Percentiles rank a stretch among this genome's conserved stretches.
phyloP scores from a whole-genome alignment of 2,888 invertebrate genomes.

The Dryomyza anilis region DNA sequence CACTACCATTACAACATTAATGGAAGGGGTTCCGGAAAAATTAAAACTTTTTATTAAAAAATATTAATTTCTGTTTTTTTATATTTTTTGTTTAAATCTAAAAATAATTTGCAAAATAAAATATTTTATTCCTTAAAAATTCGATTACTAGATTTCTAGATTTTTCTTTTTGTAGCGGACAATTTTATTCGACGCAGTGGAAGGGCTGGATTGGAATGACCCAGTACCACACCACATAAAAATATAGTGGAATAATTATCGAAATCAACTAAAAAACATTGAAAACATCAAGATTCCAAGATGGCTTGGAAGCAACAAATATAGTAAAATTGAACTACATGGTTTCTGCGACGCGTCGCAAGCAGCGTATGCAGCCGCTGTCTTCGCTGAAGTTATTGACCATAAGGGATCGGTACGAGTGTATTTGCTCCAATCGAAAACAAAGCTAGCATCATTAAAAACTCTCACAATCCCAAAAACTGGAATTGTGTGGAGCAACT shows the following conservation, averaged over 20 bases:
- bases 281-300: conserved; percentile 25
- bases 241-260: neutral
- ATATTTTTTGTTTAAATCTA: no score
- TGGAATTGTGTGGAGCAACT: conserved; percentile 22
- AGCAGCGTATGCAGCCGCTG: conserved; percentile 24
- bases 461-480: conserved; percentile 4
- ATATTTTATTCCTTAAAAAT: no score
- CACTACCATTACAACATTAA: no score
- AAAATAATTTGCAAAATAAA: no score
- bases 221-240: neutral
- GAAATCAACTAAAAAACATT: conserved; percentile 5
- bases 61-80: no score
- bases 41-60: no score
- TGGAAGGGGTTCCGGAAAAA: no score
- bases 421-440: conserved; percentile 16
- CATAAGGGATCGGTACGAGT: neutral
- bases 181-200: no score
- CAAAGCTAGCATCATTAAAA: conserved; percentile 20
- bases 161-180: no score
- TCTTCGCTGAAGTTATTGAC: conserved; percentile 9
- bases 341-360: conserved; percentile 24
- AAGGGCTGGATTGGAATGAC: conserved; percentile 27
- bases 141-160: no score
- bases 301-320: conserved; percentile 19
- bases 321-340: conserved; percentile 19